These are phyloP conservation scores for Acromyrmex charruanus DNA, from an alignment of 1,140 invertebrate species.

Conservation along the genomic window DNA sequence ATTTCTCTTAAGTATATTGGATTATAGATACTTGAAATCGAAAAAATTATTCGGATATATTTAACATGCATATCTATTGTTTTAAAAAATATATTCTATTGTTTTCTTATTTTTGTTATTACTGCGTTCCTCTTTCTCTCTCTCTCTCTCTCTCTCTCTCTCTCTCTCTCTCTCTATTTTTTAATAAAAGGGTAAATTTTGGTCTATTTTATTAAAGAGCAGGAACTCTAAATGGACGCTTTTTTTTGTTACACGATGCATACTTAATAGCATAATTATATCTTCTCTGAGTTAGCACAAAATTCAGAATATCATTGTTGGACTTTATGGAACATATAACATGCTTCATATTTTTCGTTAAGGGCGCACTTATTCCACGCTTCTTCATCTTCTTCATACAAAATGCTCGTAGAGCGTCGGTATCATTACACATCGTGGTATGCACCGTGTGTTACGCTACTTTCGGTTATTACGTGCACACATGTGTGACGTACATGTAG, in stretches of 20 bases:
- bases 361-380: not conserved
- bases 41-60: not conserved
- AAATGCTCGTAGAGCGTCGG: not conserved
- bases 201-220: not conserved
- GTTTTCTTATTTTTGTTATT: constrained; percentile 5
- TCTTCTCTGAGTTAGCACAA: not conserved
- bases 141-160: too few relatives aligned
- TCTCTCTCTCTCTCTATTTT: too few relatives aligned
- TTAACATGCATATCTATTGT: not conserved
- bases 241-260: not conserved
- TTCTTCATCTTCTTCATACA: constrained; percentile 41
- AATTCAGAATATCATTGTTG: constrained; percentile 1
- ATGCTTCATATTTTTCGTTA: constrained; percentile 11
- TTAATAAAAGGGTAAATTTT: too few relatives aligned
- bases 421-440: constrained; percentile 34
- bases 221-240: not conserved
- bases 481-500: constrained; percentile 29
- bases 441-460: constrained; percentile 19
- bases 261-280: not conserved
- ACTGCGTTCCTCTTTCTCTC: not conserved
- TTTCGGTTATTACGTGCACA: constrained; percentile 42
- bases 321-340: constrained; percentile 11
- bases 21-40: not conserved
- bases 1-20: constrained; percentile 1
- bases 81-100: not conserved